Evolutionary conservation across 2,113 vertebrate genomes (phyloP), one percentile per base, ranked within the genome.

Genomic region (Leptocoma aspasia): DNA sequence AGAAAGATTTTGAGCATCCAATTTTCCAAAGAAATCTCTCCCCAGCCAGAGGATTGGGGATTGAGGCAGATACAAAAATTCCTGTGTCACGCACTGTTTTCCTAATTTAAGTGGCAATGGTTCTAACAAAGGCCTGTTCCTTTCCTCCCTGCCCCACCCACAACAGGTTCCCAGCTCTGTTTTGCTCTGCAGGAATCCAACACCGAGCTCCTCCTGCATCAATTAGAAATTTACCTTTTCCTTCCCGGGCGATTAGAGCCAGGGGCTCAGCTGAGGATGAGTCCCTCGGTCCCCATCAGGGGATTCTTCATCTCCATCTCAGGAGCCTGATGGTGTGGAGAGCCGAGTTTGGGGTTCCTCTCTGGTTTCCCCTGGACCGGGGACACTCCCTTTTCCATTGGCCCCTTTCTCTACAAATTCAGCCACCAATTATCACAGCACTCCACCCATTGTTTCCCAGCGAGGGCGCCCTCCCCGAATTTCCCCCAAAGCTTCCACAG

Each of bases 381-480:
- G 61, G 20, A 7, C 49, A 0, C 12, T 33, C 31, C 49, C 33
- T 44, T 30, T 20, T 2, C 50, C 61, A 37, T 1, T 0, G 20
- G 19, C 41, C 41, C 39, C 27, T 37, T 24, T 15, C 19, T 3
- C 15, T 7, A 12, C 26, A 31, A 24, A 45, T 18, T 5, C 49
- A 26, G 50, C 20, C 61, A 11, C 35, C 44, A 4, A 2, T 27
- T 20, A 16, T 7, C 3, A 0, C 49, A 44, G 6, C 19, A 3
- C 49, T 28, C 14, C 27, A 4, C 56, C 31, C 24, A 0, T 1
- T 4, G 11, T 18, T 23, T 22, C 19, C 49, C 49, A 30, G 15
- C 0, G 11, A 35, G 37, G 37, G 45, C 3, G 0, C 16, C 13
- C 57, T 61, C 8, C 26, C 21, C 27, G 20, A 6, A 1, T 3